These are phyloP conservation scores for Platichthys flesus DNA, from an alignment of 2,113 vertebrate species.

Conservation along the genomic window DNA sequence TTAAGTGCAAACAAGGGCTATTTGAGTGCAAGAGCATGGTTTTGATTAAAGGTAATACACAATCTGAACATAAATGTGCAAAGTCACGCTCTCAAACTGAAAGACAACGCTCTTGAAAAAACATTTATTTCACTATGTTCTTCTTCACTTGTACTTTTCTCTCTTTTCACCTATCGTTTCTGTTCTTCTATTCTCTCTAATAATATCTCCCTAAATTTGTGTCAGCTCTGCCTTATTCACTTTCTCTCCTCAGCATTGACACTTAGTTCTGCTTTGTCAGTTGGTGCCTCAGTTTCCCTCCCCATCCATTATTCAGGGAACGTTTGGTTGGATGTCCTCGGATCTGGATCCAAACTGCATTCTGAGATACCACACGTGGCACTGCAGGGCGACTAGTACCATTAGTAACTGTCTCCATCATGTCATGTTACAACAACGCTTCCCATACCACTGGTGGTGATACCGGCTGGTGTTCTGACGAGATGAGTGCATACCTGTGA, in stretches of 20 bases:
- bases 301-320: conserved; percentile 64
- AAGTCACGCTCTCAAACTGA: too few relatives aligned
- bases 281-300: conserved; percentile 38
- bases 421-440: conserved; percentile 40
- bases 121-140: too few relatives aligned
- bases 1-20: too few relatives aligned
- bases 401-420: conserved; percentile 51
- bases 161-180: neutral
- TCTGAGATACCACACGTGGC: conserved; percentile 33
- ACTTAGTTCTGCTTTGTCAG: conserved; percentile 44
- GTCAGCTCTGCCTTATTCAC: conserved; percentile 11
- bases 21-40: too few relatives aligned
- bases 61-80: too few relatives aligned
- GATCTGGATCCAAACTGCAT: conserved; percentile 52
- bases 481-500: conserved; percentile 21
- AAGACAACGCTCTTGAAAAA: too few relatives aligned
- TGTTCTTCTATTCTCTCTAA: conserved; percentile 1
- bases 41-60: too few relatives aligned
- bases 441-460: conserved; percentile 24
- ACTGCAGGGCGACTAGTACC: conserved; percentile 13
- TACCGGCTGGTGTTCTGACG: conserved; percentile 31
- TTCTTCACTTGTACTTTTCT: neutral
- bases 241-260: conserved; percentile 22
- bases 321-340: conserved; percentile 51
- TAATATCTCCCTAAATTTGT: conserved; percentile 32